phyloP scores from a whole-genome alignment of 2,888 invertebrate genomes.

The Platerodrilus igneus region DNA sequence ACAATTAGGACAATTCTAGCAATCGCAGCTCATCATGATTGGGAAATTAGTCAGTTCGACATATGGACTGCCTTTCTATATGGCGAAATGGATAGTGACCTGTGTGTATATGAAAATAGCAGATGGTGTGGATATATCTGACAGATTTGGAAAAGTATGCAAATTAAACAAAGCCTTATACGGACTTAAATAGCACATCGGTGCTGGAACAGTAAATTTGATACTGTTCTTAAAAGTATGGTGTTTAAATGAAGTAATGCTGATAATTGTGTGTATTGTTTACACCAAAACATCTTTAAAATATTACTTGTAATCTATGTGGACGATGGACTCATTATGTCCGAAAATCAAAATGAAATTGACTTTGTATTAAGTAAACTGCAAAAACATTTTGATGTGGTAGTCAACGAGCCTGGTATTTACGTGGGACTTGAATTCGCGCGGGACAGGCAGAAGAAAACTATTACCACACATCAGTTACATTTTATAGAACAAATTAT shows the following conservation, averaged over 20 bases:
- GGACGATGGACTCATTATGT: too few relatives aligned
- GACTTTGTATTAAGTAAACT: too few relatives aligned
- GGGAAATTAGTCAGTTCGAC: conserved; percentile 13
- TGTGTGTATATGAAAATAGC: conserved; percentile 14
- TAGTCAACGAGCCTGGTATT: too few relatives aligned
- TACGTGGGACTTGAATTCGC: conserved; percentile 20
- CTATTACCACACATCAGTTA: conserved; percentile 13
- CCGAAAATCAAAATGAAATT: too few relatives aligned
- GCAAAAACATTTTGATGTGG: too few relatives aligned
- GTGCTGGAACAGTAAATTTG: conserved; percentile 8
- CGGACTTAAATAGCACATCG: conserved; percentile 22
- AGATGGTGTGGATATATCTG: conserved; percentile 2
- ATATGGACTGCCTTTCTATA: conserved; percentile 19
- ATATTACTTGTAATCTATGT: too few relatives aligned
- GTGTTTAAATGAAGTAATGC: conserved; percentile 7
- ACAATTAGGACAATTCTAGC: conserved; percentile 26
- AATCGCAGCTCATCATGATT: conserved; percentile 15
- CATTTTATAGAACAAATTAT: conserved; percentile 13
- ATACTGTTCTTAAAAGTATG: conserved; percentile 3
- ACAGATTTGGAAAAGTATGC: conserved; percentile 16
- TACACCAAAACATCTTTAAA: too few relatives aligned
- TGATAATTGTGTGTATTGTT: conserved; percentile 11
- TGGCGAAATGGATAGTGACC: conserved; percentile 11
- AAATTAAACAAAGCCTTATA: conserved; percentile 17
- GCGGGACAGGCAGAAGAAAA: conserved; percentile 2